Base-by-base conservation (phyloP, 2,113 vertebrate species). In the Melospiza georgiana region DNA sequence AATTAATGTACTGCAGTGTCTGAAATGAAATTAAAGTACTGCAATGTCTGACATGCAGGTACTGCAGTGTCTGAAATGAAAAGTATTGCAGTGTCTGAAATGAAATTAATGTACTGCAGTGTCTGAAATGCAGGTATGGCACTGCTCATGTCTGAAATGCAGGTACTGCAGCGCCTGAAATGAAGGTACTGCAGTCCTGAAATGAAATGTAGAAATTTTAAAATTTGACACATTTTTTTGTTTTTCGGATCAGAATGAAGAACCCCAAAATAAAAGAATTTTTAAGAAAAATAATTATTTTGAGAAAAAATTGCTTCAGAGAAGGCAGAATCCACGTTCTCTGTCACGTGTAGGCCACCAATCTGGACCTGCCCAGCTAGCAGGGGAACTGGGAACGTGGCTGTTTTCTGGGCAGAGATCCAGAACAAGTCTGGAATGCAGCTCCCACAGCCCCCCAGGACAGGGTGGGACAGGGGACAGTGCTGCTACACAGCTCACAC, bases 401-500 rank as follows among this genome's bases (percentile, higher is more conserved):
- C 35, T 74, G 10, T 67, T 89, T 87, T 55, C 83, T 59, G 33
- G 72, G 72, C 31, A 90, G 72, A 90, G 5, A 49, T 44, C 31
- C 94, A 84, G 65, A 37, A 90, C 84, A 81, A 62, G 27, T 18
- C 17, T 30, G 35, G n/a, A 63, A 16, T 2, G 41, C 41, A 68
- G 75, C 59, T 59, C 82, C 67, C 44, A 57, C 18, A 15, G 2
- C 33, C 33, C 24, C 67, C 71, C 86, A 27, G 23, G 3, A 14
- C 30, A 9, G 18, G 27, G 6, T 13, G 39, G 55, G 49, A 71
- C 31, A 21, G 11, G 35, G 55, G 57, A 63, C 28, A 23, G 3
- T 0, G 11, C 27, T 1, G 21, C 10, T 4, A 49, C n/a, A 27
- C 4, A 35, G 66, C 63, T 48, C 49, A 25, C 20, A 33, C 27